Base-by-base conservation (phyloP, 2,113 vertebrate species). In the Dissostichus mawsoni region DNA sequence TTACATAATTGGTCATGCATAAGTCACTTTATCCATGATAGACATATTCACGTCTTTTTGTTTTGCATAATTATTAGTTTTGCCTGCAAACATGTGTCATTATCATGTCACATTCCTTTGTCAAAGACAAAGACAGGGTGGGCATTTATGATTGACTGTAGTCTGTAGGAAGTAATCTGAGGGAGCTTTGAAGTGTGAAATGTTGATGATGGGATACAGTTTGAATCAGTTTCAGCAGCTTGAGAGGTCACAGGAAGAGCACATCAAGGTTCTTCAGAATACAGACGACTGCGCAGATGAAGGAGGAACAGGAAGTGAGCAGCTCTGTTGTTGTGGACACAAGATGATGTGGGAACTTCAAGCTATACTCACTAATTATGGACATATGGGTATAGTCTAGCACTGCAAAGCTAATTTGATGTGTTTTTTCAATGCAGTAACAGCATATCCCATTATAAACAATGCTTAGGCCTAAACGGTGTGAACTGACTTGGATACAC, bases 101-200 rank as follows among this genome's bases (percentile, higher is more conserved):
- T 11, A 36, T 71, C 63, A 9, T 45, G n/a, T 20, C 6, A 50
- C 17, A 70, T 48, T 50, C 12, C 64, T 79, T 56, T 76, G 48
- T 23, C 12, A 44, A 20, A 20, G 20, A 20, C 20, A 80, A 75
- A 76, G 75, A 64, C 56, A 62, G 52, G 47, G 59, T 52, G 55
- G 33, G 64, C 57, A 69, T 64, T 18, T 17, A 72, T 63, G 71
- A 56, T 61, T 68, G 77, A 83, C 80, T 85, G 80, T 84, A 69
- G 77, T 82, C 80, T 85, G 80, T 84, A 69, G 36, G 59, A 8
- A 20, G 69, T 71, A 72, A 82, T 86, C 65, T 3, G 41, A 53
- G 74, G 36, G 8, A 51, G 78, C 83, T 86, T 88, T 88, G 81
- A 87, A 75, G 80, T 83, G 82, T 68, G 75, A 72, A 77, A 75